Conservation (phyloP, 2,888 invertebrate genomes). For the Dolichopus griseipennis region DNA sequence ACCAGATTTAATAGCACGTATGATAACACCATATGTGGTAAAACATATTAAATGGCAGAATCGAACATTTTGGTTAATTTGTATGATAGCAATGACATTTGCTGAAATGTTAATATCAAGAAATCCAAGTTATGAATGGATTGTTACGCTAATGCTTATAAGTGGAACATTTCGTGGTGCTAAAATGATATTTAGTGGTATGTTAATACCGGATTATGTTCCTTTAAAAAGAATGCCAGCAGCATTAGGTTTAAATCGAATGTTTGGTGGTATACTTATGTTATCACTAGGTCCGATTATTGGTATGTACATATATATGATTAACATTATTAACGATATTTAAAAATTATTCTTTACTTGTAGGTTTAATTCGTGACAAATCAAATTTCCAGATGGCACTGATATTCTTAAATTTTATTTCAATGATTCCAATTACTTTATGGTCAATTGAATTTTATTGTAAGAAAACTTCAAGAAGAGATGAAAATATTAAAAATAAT, state of each 20-base stretch:
- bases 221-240: slow-evolving; percentile 54
- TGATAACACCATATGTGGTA: slow-evolving; percentile 54
- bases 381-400: background rate
- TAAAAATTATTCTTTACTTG: background rate
- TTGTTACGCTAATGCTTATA: slow-evolving; percentile 49
- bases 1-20: slow-evolving; percentile 53
- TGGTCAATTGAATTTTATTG: slow-evolving; percentile 1
- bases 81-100: slow-evolving; percentile 52
- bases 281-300: slow-evolving; percentile 51
- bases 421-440: slow-evolving; percentile 2
- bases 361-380: background rate
- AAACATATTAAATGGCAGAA: slow-evolving; percentile 57
- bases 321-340: no score
- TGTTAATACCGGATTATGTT: slow-evolving; percentile 57
- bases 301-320: slow-evolving; percentile 36
- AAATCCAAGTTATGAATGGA: slow-evolving; percentile 45
- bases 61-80: slow-evolving; percentile 55
- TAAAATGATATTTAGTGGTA: slow-evolving; percentile 56
- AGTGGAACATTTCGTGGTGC: slow-evolving; percentile 58
- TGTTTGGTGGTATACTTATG: slow-evolving; percentile 53
- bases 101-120: slow-evolving; percentile 49
- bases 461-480: background rate
- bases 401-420: slow-evolving; percentile 5
- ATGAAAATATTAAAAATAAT: no score
- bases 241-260: slow-evolving; percentile 54